These are phyloP conservation scores for Oryzias javanicus DNA, from an alignment of 2,113 vertebrate species.

Conservation along the genomic window DNA sequence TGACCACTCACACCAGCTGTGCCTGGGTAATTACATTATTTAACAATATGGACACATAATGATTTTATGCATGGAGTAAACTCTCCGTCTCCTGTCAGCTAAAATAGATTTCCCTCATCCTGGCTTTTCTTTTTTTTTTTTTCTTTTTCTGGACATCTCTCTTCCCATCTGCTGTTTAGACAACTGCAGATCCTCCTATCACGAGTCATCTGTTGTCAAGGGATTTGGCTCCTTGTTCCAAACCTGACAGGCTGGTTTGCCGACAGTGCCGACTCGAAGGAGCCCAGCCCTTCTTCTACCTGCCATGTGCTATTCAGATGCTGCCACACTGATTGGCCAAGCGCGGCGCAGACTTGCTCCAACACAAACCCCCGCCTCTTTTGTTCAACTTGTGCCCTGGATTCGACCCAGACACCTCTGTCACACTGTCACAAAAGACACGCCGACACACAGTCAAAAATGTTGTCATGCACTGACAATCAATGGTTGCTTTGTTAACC, in stretches of 20 bases:
- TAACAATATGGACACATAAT: conserved; percentile 46
- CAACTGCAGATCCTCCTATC: conserved; percentile 44
- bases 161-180: conserved; percentile 18
- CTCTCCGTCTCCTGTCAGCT: conserved; percentile 13
- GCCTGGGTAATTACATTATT: conserved; percentile 45
- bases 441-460: conserved; percentile 6
- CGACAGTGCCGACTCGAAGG: conserved; percentile 21
- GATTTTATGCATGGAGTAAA: conserved; percentile 41
- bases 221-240: conserved; percentile 53
- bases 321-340: conserved; percentile 30
- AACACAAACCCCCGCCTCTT: background rate
- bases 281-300: conserved; percentile 47
- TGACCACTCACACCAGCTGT: conserved; percentile 49
- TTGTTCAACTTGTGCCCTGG: conserved; percentile 9
- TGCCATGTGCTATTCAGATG: conserved; percentile 27
- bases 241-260: conserved; percentile 77
- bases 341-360: conserved; percentile 22
- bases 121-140: conserved; percentile 6
- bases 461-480: background rate
- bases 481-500: background rate
- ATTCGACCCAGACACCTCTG: conserved; percentile 31
- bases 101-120: background rate
- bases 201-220: conserved; percentile 53
- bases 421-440: conserved; percentile 25
- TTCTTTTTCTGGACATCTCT: conserved; percentile 5